These are phyloP conservation scores for Eilema caniola DNA, from an alignment of 2,888 invertebrate species.

Conservation along the genomic window DNA sequence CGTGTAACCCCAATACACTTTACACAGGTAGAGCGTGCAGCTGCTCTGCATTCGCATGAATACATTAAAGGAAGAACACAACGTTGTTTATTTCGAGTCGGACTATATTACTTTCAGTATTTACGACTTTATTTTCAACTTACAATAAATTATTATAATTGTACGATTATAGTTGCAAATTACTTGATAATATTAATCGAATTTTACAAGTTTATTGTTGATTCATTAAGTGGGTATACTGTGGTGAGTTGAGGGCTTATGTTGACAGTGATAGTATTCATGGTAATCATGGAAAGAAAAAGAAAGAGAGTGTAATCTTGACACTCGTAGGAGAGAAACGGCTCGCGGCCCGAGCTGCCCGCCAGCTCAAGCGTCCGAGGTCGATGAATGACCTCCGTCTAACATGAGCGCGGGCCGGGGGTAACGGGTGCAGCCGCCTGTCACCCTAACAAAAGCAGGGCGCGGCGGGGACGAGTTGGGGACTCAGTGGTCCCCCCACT, in stretches of 20 bases:
- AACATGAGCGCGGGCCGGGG: too few relatives aligned
- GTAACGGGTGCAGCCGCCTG: too few relatives aligned
- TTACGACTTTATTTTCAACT: background rate
- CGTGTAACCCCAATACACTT: constrained; percentile 4
- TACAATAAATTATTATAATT: background rate
- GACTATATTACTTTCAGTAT: background rate
- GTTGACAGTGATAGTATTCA: background rate
- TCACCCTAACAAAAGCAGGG: too few relatives aligned
- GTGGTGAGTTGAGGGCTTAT: too few relatives aligned
- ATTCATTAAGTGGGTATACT: background rate
- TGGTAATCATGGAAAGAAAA: too few relatives aligned
- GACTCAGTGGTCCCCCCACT: too few relatives aligned
- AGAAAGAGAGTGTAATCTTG: too few relatives aligned
- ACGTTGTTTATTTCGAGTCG: background rate
- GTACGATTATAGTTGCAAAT: background rate
- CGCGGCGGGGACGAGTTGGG: too few relatives aligned
- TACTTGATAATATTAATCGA: background rate
- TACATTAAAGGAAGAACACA: background rate
- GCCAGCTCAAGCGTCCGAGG: too few relatives aligned
- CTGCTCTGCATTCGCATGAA: background rate
- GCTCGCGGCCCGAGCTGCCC: too few relatives aligned
- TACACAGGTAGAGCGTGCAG: background rate
- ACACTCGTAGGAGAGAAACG: too few relatives aligned
- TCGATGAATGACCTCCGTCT: too few relatives aligned
- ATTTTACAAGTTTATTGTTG: background rate